Percentiles rank a stretch among this genome's conserved stretches.
Evolutionary conservation across 2,113 vertebrate genomes (phyloP).

Genomic region (Coptodon rendalli): DNA sequence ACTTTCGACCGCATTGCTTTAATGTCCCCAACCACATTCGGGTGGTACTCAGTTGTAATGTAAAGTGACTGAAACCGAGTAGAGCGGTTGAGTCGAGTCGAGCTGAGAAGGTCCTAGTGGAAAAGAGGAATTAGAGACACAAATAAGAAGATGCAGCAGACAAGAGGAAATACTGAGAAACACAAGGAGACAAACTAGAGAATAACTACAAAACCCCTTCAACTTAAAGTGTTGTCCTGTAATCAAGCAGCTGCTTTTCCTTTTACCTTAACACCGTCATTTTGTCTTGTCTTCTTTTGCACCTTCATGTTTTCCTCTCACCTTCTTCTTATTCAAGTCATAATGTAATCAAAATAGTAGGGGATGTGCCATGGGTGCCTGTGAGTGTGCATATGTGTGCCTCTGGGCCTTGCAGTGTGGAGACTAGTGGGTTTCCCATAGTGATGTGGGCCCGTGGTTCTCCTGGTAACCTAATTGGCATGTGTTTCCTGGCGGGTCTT

Average conservation of each 20-base stretch:
- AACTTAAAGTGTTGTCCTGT: neutral
- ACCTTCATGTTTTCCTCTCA: neutral
- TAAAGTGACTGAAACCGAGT: neutral
- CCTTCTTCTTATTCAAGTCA: constrained; percentile 21
- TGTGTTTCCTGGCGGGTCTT: constrained; percentile 71
- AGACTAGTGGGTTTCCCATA: constrained; percentile 63
- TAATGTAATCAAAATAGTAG: constrained; percentile 50
- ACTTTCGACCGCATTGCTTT: neutral
- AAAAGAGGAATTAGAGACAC: neutral
- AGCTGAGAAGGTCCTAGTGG: neutral
- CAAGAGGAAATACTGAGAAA: neutral
- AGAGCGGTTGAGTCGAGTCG: neutral
- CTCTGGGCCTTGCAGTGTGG: neutral
- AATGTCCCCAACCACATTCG: neutral
- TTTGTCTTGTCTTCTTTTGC: neutral
- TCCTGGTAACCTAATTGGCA: constrained; percentile 76
- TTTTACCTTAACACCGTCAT: neutral
- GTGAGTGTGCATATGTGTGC: neutral
- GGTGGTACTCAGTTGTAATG: neutral
- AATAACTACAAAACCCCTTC: neutral
- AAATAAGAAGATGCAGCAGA: neutral
- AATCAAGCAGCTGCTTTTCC: neutral
- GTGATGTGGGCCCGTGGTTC: constrained; percentile 63
- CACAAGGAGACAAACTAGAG: neutral
- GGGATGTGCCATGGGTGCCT: neutral